phyloP scores from a whole-genome alignment of 2,888 invertebrate genomes.

The Globia sparganii region DNA sequence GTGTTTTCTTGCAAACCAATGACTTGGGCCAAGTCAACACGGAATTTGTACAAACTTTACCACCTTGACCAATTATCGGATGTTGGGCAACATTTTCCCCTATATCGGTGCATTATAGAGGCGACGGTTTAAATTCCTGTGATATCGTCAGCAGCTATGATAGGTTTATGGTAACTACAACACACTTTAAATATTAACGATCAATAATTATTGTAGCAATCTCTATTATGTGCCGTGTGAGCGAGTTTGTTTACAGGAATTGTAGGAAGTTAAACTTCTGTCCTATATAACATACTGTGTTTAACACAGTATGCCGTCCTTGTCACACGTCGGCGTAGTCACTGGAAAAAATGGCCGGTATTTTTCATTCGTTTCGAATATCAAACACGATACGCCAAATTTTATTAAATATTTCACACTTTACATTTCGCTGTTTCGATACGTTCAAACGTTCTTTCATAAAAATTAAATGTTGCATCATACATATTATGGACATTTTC shows the following conservation, averaged over 20 bases:
- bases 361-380: slow-evolving; percentile 74
- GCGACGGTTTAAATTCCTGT: not conserved
- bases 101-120: not conserved
- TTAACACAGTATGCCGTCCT: slow-evolving; percentile 27
- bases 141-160: not conserved
- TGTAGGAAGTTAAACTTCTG: slow-evolving; percentile 12
- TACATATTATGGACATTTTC: slow-evolving; percentile 10
- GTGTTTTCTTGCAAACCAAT: not conserved
- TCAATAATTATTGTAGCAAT: not conserved
- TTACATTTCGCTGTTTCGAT: slow-evolving; percentile 37
- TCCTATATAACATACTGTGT: no score
- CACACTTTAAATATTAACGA: not conserved
- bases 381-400: slow-evolving; percentile 65
- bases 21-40: not conserved
- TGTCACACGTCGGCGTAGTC: slow-evolving; percentile 56
- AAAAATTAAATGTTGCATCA: slow-evolving; percentile 13
- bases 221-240: not conserved
- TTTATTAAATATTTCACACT: slow-evolving; percentile 69
- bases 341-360: slow-evolving; percentile 67
- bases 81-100: not conserved
- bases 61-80: not conserved
- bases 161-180: not conserved
- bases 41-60: not conserved
- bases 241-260: not conserved
- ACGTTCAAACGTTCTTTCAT: slow-evolving; percentile 13